Conservation (phyloP, 92 coral and sea anemone species). For the Epizoanthus scotinus region DNA sequence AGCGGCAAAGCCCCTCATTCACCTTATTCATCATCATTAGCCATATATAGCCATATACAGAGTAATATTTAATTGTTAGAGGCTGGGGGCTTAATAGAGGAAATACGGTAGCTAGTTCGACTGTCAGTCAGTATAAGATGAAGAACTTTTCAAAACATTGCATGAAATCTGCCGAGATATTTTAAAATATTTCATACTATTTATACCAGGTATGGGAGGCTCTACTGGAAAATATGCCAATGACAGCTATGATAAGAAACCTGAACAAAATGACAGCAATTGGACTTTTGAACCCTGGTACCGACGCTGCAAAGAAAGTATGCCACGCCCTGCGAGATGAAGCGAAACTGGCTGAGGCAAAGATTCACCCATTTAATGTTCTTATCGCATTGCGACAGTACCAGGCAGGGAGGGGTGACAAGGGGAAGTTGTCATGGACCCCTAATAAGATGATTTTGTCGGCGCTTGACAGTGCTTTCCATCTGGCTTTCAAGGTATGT, state of each 20-base stretch:
- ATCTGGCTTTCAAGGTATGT: conserved; percentile 86
- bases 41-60: too few species aligned
- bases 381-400: conserved; percentile 85
- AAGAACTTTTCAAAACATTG: too few species aligned
- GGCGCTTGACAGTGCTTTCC: conserved; percentile 88
- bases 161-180: too few species aligned
- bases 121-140: too few species aligned
- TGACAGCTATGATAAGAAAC: conserved; percentile 97
- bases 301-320: conserved; percentile 64
- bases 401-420: conserved; percentile 84
- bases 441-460: conserved; percentile 65
- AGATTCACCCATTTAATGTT: conserved; percentile 90
- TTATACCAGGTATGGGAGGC: conserved; percentile 83
- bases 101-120: too few species aligned
- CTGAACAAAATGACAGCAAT: conserved; percentile 90
- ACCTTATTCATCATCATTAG: too few species aligned
- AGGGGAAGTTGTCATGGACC: conserved; percentile 78
- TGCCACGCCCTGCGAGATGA: conserved; percentile 52
- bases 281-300: conserved; percentile 58
- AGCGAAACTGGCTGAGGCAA: conserved; percentile 63
- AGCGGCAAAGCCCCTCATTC: too few species aligned
- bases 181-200: too few species aligned
- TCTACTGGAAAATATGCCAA: conserved; percentile 87
- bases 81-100: too few species aligned
- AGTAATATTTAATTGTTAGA: too few species aligned